Evolutionary conservation across 1,140 invertebrate species (phyloP).

Genomic region (Heliconius eleuchia): DNA sequence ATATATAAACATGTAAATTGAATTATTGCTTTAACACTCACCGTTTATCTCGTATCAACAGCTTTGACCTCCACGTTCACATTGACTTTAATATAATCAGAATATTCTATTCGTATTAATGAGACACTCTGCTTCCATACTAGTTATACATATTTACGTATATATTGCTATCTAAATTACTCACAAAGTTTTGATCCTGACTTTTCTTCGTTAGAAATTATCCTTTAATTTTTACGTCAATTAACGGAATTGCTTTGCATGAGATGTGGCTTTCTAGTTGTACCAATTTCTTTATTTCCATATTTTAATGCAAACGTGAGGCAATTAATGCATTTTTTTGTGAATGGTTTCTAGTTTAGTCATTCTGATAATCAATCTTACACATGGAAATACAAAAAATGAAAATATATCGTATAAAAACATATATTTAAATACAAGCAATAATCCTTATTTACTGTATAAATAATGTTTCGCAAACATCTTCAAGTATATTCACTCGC

Average conservation of each 20-base stretch:
- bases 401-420: no score
- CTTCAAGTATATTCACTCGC: neutral
- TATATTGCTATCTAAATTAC: neutral
- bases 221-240: no score
- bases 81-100: neutral
- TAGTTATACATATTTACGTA: neutral
- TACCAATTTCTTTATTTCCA: no score
- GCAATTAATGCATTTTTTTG: no score
- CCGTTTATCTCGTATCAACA: constrained; percentile 5
- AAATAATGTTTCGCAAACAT: neutral
- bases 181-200: no score
- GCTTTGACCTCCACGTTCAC: neutral
- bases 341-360: no score
- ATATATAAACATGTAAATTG: neutral
- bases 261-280: no score
- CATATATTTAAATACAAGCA: neutral
- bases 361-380: no score
- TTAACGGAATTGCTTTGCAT: no score
- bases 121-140: neutral
- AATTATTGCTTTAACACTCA: neutral
- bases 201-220: no score
- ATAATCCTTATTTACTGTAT: neutral
- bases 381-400: no score
- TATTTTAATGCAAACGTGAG: no score
- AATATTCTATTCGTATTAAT: neutral